These are phyloP conservation scores for Drosophila rubida DNA, from an alignment of 2,888 invertebrate species.

Conservation along the genomic window DNA sequence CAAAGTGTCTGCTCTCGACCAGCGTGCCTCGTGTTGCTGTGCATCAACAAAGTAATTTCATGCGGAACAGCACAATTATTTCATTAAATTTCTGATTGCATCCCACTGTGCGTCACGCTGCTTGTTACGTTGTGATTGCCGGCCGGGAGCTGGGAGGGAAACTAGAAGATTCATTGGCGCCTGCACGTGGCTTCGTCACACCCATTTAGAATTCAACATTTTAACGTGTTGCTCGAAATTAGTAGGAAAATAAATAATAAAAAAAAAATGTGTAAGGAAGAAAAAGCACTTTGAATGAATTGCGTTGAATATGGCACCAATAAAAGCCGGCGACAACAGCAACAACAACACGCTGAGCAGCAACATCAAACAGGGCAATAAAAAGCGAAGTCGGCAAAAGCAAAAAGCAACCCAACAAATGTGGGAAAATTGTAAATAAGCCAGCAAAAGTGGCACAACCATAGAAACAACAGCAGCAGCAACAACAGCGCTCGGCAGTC, in stretches of 20 bases:
- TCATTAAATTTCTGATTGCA: not conserved
- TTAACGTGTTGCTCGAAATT: constrained; percentile 65
- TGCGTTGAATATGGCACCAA: constrained; percentile 57
- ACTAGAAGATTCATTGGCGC: constrained; percentile 28
- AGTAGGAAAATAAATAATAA: constrained; percentile 47
- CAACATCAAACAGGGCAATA: constrained; percentile 36
- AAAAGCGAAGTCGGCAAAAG: constrained; percentile 40
- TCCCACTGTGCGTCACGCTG: constrained; percentile 34
- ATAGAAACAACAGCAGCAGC: constrained; percentile 32
- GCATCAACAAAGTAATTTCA: not conserved
- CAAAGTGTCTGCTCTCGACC: not conserved
- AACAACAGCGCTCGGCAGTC: too few relatives aligned
- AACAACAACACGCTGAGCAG: constrained; percentile 11
- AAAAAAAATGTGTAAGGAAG: not conserved
- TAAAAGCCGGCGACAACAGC: constrained; percentile 43
- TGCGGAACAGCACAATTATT: not conserved
- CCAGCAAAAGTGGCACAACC: constrained; percentile 57
- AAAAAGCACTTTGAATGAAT: constrained; percentile 36
- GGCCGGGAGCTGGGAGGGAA: constrained; percentile 2
- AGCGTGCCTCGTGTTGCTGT: not conserved
- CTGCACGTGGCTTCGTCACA: constrained; percentile 69
- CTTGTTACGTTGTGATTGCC: constrained; percentile 20
- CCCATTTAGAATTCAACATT: constrained; percentile 58
- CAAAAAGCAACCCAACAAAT: constrained; percentile 51
- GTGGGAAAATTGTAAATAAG: constrained; percentile 67